These are phyloP conservation scores for Psephotus haematonotus DNA, from an alignment of 2,113 vertebrate species.

Conservation along the genomic window DNA sequence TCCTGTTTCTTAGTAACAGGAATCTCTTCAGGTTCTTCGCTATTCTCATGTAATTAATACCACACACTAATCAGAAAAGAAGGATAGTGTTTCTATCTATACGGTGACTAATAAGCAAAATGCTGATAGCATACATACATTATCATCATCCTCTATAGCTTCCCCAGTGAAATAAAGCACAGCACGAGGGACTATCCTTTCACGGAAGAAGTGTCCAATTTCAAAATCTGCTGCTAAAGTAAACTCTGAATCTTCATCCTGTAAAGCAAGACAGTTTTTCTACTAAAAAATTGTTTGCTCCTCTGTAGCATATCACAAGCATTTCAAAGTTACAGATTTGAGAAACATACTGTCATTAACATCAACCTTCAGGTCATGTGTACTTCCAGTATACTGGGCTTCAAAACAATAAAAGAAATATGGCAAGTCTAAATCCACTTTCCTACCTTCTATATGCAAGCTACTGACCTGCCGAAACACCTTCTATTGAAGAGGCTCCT, in stretches of 20 bases:
- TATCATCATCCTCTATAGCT: conserved; percentile 95
- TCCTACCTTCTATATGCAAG: background rate
- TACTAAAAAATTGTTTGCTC: background rate
- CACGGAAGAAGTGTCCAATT: conserved; percentile 96
- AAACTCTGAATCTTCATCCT: conserved; percentile 97
- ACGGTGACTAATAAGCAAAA: background rate
- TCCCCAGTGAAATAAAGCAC: conserved; percentile 98
- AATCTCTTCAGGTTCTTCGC: background rate
- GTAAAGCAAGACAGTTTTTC: background rate
- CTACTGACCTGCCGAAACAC: background rate
- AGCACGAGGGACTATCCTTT: conserved; percentile 93
- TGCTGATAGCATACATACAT: conserved; percentile 76
- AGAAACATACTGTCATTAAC: background rate
- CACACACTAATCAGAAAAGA: background rate
- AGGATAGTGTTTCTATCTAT: background rate
- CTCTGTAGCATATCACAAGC: no score
- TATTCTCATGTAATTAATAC: background rate
- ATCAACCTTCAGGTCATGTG: background rate
- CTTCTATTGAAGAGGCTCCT: background rate
- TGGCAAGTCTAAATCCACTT: background rate
- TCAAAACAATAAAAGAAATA: background rate
- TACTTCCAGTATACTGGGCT: background rate
- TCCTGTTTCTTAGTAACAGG: background rate
- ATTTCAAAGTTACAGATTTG: background rate
- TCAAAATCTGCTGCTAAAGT: conserved; percentile 94